Conservation (phyloP, 2,113 vertebrate genomes). For the Athene noctua region DNA sequence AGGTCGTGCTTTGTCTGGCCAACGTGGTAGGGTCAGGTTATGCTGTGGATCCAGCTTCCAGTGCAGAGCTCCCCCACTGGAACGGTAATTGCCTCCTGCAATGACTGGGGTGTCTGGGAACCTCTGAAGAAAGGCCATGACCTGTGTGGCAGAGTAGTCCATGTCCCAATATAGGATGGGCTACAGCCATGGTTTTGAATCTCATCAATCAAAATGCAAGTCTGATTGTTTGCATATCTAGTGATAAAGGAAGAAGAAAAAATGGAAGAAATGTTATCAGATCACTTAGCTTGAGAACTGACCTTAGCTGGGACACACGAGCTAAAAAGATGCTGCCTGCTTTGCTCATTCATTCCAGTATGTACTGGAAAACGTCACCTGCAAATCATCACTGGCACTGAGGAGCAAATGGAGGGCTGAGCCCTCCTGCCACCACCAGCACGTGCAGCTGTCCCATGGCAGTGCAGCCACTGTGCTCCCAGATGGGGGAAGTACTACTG, state of each 20-base stretch:
- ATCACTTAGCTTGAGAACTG: neutral
- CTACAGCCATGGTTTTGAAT: neutral
- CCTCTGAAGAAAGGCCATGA: neutral
- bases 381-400: neutral
- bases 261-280: neutral
- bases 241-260: neutral
- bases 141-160: neutral
- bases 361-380: neutral
- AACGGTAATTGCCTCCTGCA: neutral
- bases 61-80: neutral
- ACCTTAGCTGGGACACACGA: neutral
- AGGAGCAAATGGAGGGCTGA: neutral
- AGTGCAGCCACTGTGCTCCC: neutral
- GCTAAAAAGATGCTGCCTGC: neutral
- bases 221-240: neutral
- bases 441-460: rapidly evolving
- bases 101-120: neutral
- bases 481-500: neutral
- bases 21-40: neutral
- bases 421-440: neutral
- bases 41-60: neutral
- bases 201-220: neutral
- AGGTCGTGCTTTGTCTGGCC: neutral
- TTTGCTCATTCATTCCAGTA: neutral
- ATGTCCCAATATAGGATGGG: neutral